Conservation (phyloP, 2,888 invertebrate genomes). For the Morinoia aosen region DNA sequence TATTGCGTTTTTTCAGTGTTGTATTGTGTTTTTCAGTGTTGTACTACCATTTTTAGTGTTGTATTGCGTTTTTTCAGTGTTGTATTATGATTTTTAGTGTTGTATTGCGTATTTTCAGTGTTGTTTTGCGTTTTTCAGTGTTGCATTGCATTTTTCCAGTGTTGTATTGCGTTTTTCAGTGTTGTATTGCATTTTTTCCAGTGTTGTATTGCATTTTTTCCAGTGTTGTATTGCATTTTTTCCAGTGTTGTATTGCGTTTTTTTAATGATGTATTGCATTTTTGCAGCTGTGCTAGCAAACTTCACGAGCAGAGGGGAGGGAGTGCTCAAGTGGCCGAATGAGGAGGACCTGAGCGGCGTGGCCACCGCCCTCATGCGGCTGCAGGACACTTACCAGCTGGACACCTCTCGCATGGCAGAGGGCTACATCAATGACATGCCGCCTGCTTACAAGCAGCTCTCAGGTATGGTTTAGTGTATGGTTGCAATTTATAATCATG, state of each 20-base stretch:
- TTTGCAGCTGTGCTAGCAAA: slow-evolving; percentile 81
- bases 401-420: slow-evolving; percentile 88
- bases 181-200: no score
- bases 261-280: neutral
- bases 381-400: slow-evolving; percentile 94
- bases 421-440: slow-evolving; percentile 89
- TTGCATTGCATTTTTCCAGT: no score
- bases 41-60: no score
- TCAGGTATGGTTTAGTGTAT: no score
- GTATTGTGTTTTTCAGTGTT: no score
- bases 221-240: no score
- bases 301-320: slow-evolving; percentile 80
- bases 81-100: no score
- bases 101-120: no score
- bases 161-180: no score
- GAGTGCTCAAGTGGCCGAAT: slow-evolving; percentile 86
- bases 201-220: no score
- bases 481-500: slow-evolving; percentile 70
- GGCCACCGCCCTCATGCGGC: slow-evolving; percentile 90
- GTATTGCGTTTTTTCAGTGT: neutral
- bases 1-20: neutral
- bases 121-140: no score
- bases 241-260: neutral
- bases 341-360: slow-evolving; percentile 96
- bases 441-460: no score